Evolutionary conservation across 2,113 vertebrate species (phyloP).

Genomic region (Alexandromys fortis): DNA sequence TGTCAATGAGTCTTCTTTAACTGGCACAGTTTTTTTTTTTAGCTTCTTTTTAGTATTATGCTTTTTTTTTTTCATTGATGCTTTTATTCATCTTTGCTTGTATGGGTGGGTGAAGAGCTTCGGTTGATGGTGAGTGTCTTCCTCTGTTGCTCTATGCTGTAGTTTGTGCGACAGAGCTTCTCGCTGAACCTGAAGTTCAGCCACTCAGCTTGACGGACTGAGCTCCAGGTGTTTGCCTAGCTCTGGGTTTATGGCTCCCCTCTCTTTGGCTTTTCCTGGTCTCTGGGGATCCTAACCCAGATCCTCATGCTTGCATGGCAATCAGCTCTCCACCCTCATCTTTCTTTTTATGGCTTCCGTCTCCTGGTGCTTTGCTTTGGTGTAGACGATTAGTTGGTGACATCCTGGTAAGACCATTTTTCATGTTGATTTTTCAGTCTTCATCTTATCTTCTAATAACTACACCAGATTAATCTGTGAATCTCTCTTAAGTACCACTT

Average conservation of each 20-base stretch:
- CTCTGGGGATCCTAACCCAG: not conserved
- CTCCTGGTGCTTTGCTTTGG: conserved; percentile 42
- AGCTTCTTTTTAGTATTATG: not conserved
- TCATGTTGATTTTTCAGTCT: conserved; percentile 33
- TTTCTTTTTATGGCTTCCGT: not conserved
- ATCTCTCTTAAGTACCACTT: conserved; percentile 57
- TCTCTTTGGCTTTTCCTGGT: not conserved
- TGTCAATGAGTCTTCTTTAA: conserved; percentile 33
- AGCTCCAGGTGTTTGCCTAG: not conserved
- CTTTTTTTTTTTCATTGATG: not conserved
- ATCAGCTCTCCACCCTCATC: not conserved
- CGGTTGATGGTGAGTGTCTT: not conserved
- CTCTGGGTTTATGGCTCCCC: not conserved
- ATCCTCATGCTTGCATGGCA: not conserved
- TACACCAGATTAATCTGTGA: conserved; percentile 48
- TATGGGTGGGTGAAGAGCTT: not conserved
- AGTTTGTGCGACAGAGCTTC: not conserved
- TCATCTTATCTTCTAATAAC: conserved; percentile 17
- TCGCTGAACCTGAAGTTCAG: not conserved
- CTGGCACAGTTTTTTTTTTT: not conserved
- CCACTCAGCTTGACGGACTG: not conserved
- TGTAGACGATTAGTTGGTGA: conserved; percentile 13
- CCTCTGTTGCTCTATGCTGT: not conserved
- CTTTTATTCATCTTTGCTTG: conserved; percentile 36
- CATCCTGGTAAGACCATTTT: conserved; percentile 18